Evolutionary conservation across 2,888 invertebrate species (phyloP).

Genomic region (Nudaria mundana): DNA sequence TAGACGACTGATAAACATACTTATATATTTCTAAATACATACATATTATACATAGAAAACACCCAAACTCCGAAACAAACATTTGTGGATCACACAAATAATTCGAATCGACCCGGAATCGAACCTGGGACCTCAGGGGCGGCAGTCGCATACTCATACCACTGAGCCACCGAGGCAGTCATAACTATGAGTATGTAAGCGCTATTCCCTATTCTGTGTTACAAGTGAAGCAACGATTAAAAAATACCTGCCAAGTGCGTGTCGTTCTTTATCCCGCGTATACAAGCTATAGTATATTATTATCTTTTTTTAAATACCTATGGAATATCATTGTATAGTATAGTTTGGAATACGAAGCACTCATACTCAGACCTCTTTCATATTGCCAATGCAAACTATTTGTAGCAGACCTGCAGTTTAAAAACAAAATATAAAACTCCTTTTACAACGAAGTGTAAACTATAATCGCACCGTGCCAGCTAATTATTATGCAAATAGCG

Average conservation of each 20-base stretch:
- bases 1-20: too few species aligned
- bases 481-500: slow-evolving; percentile 58
- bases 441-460: slow-evolving; percentile 29
- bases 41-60: too few species aligned
- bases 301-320: neutral
- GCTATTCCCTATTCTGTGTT: too few species aligned
- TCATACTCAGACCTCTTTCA: slow-evolving; percentile 1
- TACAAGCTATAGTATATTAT: neutral
- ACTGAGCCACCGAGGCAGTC: too few species aligned
- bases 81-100: too few species aligned
- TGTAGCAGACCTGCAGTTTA: slow-evolving; percentile 7
- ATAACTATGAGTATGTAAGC: too few species aligned
- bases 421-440: slow-evolving; percentile 32
- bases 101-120: too few species aligned
- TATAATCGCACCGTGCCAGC: slow-evolving; percentile 33
- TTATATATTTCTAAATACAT: too few species aligned
- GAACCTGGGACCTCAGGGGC: too few species aligned
- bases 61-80: too few species aligned
- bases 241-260: slow-evolving; percentile 7
- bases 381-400: neutral
- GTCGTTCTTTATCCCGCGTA: neutral
- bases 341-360: neutral
- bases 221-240: too few species aligned
- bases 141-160: too few species aligned
- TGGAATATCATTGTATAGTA: neutral